Evolutionary conservation across 1,140 invertebrate species (phyloP).

Genomic region (Episyrphus balteatus): DNA sequence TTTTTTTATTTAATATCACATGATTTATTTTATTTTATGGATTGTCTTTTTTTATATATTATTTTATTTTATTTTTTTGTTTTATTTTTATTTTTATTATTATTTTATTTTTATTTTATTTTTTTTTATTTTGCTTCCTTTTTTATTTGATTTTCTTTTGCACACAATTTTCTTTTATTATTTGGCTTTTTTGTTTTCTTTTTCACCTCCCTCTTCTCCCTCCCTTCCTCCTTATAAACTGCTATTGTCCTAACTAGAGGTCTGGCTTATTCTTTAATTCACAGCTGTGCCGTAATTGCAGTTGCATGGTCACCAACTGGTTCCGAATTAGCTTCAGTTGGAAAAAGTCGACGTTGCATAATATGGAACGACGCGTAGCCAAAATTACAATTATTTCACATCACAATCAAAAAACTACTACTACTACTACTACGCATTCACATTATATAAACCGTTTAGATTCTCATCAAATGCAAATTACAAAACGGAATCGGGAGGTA

Average conservation of each 20-base stretch:
- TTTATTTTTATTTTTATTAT: too few species aligned
- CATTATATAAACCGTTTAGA: too few species aligned
- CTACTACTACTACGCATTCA: too few species aligned
- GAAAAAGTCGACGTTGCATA: slow-evolving; percentile 70
- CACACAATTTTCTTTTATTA: not conserved
- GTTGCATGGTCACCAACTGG: slow-evolving; percentile 87
- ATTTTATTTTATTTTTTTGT: too few species aligned
- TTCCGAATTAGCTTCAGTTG: slow-evolving; percentile 73
- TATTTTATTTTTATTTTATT: slow-evolving; percentile 3
- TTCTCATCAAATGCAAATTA: too few species aligned
- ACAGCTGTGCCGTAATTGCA: slow-evolving; percentile 74
- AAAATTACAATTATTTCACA: not conserved
- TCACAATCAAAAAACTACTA: too few species aligned
- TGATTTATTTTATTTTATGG: too few species aligned
- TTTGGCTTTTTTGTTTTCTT: not conserved
- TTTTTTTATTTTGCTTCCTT: slow-evolving; percentile 4
- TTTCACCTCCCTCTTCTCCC: not conserved
- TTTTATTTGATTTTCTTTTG: slow-evolving; percentile 1
- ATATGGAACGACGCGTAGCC: slow-evolving; percentile 64
- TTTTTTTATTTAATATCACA: too few species aligned
- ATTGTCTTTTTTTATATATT: too few species aligned
- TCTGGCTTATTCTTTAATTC: slow-evolving; percentile 30
- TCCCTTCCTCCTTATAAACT: not conserved
- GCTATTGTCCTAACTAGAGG: not conserved
- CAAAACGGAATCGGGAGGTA: too few species aligned